phyloP scores from a whole-genome alignment of 2,888 invertebrate genomes.

The Onchidella celtica region DNA sequence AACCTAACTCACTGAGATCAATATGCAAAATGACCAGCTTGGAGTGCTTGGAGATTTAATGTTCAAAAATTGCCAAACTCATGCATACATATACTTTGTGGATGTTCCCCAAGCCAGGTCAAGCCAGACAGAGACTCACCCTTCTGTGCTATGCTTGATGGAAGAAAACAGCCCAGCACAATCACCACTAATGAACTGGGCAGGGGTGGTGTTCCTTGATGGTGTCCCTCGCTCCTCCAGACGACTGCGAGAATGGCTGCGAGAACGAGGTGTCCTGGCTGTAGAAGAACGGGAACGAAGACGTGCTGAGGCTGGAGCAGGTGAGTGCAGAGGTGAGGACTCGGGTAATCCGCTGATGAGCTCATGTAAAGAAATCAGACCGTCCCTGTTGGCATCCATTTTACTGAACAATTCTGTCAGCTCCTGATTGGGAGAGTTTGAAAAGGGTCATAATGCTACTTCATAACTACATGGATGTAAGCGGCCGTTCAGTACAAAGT shows the following conservation, averaged over 20 bases:
- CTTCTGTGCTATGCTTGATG: background rate
- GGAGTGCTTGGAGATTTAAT: too few relatives aligned
- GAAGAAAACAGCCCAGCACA: constrained; percentile 76
- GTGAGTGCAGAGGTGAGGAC: constrained; percentile 69
- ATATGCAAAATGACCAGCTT: too few relatives aligned
- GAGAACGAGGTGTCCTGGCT: constrained; percentile 46
- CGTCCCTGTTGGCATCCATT: constrained; percentile 84
- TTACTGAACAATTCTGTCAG: constrained; percentile 85
- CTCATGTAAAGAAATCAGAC: constrained; percentile 85
- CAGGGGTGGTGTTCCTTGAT: constrained; percentile 55
- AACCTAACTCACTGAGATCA: too few relatives aligned
- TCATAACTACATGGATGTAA: too few relatives aligned
- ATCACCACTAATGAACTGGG: constrained; percentile 57
- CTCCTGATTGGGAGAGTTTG: constrained; percentile 78
- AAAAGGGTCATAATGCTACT: too few relatives aligned
- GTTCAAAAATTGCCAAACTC: too few relatives aligned
- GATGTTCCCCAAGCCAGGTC: too few relatives aligned
- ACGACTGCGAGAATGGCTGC: constrained; percentile 54
- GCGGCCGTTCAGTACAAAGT: too few relatives aligned
- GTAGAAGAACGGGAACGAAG: constrained; percentile 44
- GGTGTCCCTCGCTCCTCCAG: constrained; percentile 63
- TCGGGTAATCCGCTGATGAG: constrained; percentile 84
- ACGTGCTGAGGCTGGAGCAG: constrained; percentile 23
- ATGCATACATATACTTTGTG: too few relatives aligned
- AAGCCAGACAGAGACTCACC: too few relatives aligned